Conservation (phyloP, 1,140 invertebrate genomes). For the Agraylea sexmaculata region DNA sequence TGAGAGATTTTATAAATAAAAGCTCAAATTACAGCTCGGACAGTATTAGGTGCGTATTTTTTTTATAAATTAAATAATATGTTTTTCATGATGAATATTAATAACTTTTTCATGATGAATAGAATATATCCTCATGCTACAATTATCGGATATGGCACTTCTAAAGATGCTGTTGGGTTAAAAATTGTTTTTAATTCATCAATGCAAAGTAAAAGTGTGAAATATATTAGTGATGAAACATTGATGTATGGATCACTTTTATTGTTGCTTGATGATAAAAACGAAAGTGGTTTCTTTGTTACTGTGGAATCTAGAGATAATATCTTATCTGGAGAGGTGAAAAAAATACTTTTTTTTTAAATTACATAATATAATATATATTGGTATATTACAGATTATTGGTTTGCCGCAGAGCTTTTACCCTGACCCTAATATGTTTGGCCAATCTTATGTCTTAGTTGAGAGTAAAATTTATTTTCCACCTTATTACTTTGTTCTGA, state of each 20-base stretch:
- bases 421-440: conserved; percentile 24
- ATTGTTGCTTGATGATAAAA: conserved; percentile 55
- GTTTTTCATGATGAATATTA: no score
- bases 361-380: not conserved
- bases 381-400: conserved; percentile 3
- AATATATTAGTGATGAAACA: no score
- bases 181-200: no score
- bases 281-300: conserved; percentile 53
- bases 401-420: not conserved
- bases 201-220: no score
- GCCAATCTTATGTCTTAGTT: conserved; percentile 43
- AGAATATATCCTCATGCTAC: no score
- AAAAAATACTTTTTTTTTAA: conserved; percentile 15
- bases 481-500: conserved; percentile 52
- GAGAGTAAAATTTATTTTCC: conserved; percentile 58
- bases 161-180: no score
- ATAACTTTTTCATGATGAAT: no score
- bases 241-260: conserved; percentile 64
- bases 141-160: no score
- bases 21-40: conserved; percentile 22
- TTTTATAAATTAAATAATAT: conserved; percentile 3
- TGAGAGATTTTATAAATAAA: conserved; percentile 21
- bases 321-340: conserved; percentile 39
- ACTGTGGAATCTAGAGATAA: conserved; percentile 48
- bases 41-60: not conserved